Evolutionary conservation across 2,797 vertebrate genomes (phyloP), one percentile per base, ranked within the genome.

Genomic region (Cichlasoma orientale): DNA sequence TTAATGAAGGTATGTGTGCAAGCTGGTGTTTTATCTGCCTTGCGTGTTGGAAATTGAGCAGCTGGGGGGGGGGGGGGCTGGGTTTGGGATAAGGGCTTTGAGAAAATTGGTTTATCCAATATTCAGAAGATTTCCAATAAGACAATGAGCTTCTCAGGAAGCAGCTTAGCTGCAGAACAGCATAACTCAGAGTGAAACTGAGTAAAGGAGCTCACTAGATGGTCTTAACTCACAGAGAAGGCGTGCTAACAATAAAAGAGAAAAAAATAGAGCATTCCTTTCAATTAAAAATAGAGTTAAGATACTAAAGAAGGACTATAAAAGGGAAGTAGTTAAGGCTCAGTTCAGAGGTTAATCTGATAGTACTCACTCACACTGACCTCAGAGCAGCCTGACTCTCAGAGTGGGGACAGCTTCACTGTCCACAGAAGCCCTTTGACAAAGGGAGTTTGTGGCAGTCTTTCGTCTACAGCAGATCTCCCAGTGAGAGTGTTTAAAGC

Each of bases 401-500:
- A 81, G 86, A 78, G 66, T 68, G 85, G 73, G 80, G 83, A 90
- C 88, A 82, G 88, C 86, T 76, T 89, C 83, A 85, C 90, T 82
- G 91, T 82, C 88, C 88, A 82, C 80, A 68, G 74, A 82, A 86
- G 86, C 69, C 81, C 85, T 87, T 85, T 90, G 90, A 91, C 88
- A 90, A 85, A 89, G 80, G 90, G 87, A 87, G 91, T 92, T 87
- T 90, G 88, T 85, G 87, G 90, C 86, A 84, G 85, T 82, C 88
- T 84, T 81, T 83, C 82, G 70, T 92, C 90, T 83, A 83, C 86
- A 75, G 78, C 85, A 84, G 85, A 88, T 92, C 90, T 91, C 92
- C 90, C 92, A 91, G 92, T 52, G 88, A 88, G 89, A 86, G 92
- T 90, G 90, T 91, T 93, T 93, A 93, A 92, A 92, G 90, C 92